phyloP scores from a whole-genome alignment of 2,113 vertebrate genomes.

The Eulacestoma nigropectus region DNA sequence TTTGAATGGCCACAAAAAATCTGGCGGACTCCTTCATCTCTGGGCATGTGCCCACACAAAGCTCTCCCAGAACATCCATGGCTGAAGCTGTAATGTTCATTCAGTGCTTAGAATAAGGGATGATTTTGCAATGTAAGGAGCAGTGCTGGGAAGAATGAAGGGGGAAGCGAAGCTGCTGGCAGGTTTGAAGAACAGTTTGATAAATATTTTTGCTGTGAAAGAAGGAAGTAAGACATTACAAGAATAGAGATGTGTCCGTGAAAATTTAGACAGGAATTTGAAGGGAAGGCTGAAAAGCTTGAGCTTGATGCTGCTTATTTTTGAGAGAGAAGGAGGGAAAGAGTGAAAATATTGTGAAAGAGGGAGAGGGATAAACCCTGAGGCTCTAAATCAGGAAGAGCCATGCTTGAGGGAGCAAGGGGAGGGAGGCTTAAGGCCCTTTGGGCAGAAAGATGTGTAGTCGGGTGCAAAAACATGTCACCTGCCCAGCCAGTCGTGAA shows the following conservation, averaged over 20 bases:
- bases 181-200: background rate
- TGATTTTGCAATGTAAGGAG: background rate
- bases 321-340: background rate
- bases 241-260: background rate
- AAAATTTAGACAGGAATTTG: background rate
- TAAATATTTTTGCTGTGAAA: slow-evolving; percentile 42
- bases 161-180: background rate
- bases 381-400: background rate
- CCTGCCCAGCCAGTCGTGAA: background rate
- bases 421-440: background rate
- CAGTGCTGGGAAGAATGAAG: background rate
- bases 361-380: background rate
- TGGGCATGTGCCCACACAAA: fast-evolving
- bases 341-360: background rate
- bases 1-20: background rate
- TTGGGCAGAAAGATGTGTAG: background rate
- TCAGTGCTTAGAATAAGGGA: fast-evolving
- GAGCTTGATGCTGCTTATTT: background rate
- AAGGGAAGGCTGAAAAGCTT: background rate
- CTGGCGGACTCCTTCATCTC: background rate
- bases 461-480: background rate
- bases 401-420: background rate
- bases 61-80: background rate
- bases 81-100: background rate
- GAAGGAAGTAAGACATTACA: background rate